Conservation (phyloP, 2,797 vertebrate species). For the Lateolabrax maculatus region DNA sequence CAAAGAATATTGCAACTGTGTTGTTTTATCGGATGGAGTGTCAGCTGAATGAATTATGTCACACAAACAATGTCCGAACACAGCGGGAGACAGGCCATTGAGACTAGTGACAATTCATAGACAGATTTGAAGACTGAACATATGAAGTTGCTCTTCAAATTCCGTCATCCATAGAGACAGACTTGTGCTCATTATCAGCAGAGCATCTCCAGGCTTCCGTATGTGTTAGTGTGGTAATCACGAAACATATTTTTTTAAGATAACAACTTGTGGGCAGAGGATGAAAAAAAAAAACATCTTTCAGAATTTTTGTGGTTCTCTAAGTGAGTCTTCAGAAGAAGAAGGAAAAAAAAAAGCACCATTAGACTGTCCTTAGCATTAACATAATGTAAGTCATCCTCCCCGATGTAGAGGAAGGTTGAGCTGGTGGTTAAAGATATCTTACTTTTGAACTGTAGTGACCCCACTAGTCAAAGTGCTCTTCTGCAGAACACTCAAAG, state of each 20-base stretch:
- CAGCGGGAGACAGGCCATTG: not conserved
- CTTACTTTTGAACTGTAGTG: constrained; percentile 6
- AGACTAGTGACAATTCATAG: not conserved
- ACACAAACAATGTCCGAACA: not conserved
- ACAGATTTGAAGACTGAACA: constrained; percentile 1
- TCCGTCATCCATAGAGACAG: not conserved
- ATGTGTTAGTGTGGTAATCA: not conserved
- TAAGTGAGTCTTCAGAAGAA: not conserved
- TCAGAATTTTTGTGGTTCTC: too few species aligned
- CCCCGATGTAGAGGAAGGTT: not conserved
- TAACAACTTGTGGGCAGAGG: too few species aligned
- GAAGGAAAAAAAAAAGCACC: not conserved
- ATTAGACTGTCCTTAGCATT: not conserved
- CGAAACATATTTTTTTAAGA: too few species aligned
- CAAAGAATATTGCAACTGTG: not conserved
- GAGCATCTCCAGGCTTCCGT: not conserved
- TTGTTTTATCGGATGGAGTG: not conserved
- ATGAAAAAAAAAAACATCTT: too few species aligned
- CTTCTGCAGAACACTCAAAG: not conserved
- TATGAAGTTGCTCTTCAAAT: not conserved
- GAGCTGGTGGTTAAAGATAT: constrained; percentile 3
- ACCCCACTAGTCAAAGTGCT: constrained; percentile 20
- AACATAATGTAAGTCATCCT: not conserved
- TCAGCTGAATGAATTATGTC: constrained; percentile 4
- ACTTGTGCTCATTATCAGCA: not conserved